phyloP scores from a whole-genome alignment of 2,888 invertebrate genomes.

The Cephus pygmeus region DNA sequence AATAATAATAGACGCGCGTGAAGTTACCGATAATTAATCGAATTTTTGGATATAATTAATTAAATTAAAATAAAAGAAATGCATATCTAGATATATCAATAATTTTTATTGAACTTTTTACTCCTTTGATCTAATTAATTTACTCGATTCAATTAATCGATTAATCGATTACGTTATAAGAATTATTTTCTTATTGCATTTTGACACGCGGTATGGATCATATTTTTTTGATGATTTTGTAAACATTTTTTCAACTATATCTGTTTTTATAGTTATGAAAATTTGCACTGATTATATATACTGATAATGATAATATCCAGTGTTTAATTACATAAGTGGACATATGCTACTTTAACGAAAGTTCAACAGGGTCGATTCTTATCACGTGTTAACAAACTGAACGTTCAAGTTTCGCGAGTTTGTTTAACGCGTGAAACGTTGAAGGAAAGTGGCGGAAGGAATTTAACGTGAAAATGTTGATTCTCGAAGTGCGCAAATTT shows the following conservation, averaged over 20 bases:
- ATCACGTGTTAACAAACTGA: neutral
- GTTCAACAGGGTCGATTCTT: neutral
- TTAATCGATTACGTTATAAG: neutral
- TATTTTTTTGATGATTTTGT: no score
- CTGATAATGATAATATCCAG: neutral
- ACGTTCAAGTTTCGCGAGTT: neutral
- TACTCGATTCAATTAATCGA: neutral
- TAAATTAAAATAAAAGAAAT: neutral
- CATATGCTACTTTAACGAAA: neutral
- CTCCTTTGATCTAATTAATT: neutral
- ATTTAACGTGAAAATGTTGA: neutral
- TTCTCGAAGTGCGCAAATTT: no score
- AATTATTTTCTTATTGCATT: neutral
- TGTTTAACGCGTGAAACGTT: neutral
- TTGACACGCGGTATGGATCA: neutral
- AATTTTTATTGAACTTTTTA: no score
- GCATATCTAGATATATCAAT: neutral
- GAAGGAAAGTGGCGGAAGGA: neutral
- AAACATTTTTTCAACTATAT: no score
- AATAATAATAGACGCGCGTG: neutral
- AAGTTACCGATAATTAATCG: neutral
- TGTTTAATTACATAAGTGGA: neutral
- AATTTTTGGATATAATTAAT: neutral
- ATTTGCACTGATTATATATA: no score
- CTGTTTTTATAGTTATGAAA: neutral